Percentiles rank a stretch among this genome's conserved stretches.
These are phyloP conservation scores for Reticulitermes speratus DNA, from an alignment of 1,140 invertebrate species.

Conservation along the genomic window DNA sequence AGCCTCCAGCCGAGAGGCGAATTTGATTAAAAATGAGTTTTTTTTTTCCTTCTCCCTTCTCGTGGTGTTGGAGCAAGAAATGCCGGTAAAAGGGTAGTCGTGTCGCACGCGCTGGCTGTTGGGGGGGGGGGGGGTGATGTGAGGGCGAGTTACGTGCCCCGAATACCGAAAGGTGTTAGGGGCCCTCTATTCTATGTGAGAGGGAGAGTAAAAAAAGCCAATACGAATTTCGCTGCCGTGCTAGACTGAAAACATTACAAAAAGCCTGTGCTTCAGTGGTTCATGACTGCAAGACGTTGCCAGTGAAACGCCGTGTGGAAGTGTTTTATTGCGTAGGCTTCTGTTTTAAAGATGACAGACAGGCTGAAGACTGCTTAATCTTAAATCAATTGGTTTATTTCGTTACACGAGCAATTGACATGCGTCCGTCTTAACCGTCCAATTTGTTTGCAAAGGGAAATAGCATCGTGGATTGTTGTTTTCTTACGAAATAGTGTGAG, in stretches of 20 bases:
- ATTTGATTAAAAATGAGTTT: background rate
- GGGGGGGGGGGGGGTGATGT: constrained; percentile 36
- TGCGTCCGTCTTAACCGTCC: too few relatives aligned
- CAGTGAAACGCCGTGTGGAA: background rate
- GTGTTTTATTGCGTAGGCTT: background rate
- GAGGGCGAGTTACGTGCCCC: constrained; percentile 37
- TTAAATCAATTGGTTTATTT: background rate
- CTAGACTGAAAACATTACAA: constrained; percentile 9
- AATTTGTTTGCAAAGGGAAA: too few relatives aligned
- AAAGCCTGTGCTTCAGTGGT: background rate
- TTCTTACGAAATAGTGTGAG: too few relatives aligned
- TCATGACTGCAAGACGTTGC: background rate
- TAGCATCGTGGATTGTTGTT: too few relatives aligned
- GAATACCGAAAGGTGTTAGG: constrained; percentile 20
- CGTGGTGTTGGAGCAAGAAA: constrained; percentile 24
- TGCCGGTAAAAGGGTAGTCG: constrained; percentile 25
- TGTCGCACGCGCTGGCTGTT: constrained; percentile 18
- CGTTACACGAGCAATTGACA: too few relatives aligned
- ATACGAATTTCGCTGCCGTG: constrained; percentile 7
- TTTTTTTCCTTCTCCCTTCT: background rate
- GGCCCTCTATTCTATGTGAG: constrained; percentile 3
- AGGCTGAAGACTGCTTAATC: background rate
- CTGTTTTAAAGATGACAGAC: background rate
- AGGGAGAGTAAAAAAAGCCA: background rate
- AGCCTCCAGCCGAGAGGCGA: background rate